Evolutionary conservation across 2,113 vertebrate species (phyloP).

Genomic region (Rhagologus leucostigma): DNA sequence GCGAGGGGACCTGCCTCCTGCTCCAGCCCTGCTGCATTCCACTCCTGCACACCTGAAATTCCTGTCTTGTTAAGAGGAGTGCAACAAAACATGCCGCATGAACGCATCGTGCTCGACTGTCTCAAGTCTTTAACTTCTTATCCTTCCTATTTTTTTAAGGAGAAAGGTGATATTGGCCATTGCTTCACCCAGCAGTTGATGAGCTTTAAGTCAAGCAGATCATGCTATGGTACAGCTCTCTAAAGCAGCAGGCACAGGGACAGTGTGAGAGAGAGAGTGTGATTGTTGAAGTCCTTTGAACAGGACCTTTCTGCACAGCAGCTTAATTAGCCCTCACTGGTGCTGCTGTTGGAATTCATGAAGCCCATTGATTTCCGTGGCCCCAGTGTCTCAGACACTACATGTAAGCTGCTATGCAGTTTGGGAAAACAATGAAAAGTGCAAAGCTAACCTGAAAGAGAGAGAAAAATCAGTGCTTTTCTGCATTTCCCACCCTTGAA

Average conservation of each 20-base stretch:
- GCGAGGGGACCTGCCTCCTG: neutral
- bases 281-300: slow-evolving; percentile 7
- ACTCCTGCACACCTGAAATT: slow-evolving; percentile 25
- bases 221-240: neutral
- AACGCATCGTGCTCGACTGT: slow-evolving; percentile 1
- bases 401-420: slow-evolving; percentile 64
- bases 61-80: slow-evolving; percentile 9
- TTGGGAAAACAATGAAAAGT: slow-evolving; percentile 42
- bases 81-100: slow-evolving; percentile 32
- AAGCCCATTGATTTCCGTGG: slow-evolving; percentile 8
- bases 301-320: slow-evolving; percentile 22
- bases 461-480: slow-evolving; percentile 1
- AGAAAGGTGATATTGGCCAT: slow-evolving; percentile 10
- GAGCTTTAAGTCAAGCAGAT: slow-evolving; percentile 6
- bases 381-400: slow-evolving; percentile 55
- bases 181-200: neutral
- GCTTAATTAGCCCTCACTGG: slow-evolving; percentile 10
- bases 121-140: slow-evolving; percentile 20
- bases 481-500: neutral
- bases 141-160: slow-evolving; percentile 42
- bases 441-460: neutral
- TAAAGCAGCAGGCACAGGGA: neutral
- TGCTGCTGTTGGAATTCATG: slow-evolving; percentile 43
- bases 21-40: neutral
- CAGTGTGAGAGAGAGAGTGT: neutral